Conservation (phyloP, 2,888 invertebrate genomes). For the Nephrotoma appendiculata region DNA sequence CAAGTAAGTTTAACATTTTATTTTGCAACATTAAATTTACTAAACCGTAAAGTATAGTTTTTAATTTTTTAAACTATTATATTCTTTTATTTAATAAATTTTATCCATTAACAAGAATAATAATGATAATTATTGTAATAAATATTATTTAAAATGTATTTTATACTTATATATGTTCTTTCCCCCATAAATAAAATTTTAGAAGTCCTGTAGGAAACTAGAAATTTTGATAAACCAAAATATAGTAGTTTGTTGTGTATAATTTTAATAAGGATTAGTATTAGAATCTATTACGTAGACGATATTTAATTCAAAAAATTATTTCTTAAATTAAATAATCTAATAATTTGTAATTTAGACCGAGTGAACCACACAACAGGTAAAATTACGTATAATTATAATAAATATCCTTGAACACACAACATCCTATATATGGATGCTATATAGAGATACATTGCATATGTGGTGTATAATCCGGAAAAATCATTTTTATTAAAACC, state of each 20-base stretch:
- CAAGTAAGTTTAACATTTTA: constrained; percentile 24
- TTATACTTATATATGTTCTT: background rate
- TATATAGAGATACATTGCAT: background rate
- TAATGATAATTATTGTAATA: background rate
- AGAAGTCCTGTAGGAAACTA: background rate
- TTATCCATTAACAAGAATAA: background rate
- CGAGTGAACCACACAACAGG: background rate
- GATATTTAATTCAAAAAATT: background rate
- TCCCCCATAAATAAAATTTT: background rate
- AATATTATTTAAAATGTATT: background rate
- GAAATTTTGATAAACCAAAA: background rate
- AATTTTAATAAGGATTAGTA: background rate
- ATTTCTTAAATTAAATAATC: background rate
- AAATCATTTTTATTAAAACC: background rate
- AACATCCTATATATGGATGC: background rate
- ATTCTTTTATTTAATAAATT: background rate
- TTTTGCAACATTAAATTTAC: background rate
- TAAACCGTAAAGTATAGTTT: background rate
- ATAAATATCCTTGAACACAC: background rate
- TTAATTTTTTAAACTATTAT: background rate
- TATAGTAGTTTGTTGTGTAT: background rate
- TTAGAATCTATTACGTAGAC: background rate
- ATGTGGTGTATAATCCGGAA: background rate
- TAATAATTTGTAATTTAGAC: background rate
- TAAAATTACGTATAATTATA: background rate